Conservation (phyloP, 2,113 vertebrate genomes). For the Stegostoma tigrinum region DNA sequence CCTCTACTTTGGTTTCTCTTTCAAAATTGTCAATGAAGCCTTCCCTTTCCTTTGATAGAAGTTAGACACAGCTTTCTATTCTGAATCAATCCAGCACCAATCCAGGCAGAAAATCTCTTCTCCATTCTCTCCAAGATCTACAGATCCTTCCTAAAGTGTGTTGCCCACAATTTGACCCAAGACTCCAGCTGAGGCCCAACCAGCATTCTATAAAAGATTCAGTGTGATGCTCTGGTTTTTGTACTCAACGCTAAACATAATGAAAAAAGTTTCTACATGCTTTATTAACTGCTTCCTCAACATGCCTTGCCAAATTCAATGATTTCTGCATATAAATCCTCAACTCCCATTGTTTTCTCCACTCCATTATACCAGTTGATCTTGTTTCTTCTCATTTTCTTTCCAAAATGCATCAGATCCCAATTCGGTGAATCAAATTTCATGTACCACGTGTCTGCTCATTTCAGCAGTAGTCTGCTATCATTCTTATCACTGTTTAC, state of each 20-base stretch:
- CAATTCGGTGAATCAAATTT: neutral
- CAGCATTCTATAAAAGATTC: neutral
- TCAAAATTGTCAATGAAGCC: neutral
- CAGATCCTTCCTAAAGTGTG: neutral
- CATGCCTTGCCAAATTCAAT: neutral
- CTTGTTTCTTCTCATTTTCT: neutral
- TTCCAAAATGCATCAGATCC: neutral
- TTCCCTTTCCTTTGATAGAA: neutral
- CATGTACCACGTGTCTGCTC: neutral
- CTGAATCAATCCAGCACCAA: neutral
- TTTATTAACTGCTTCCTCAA: neutral
- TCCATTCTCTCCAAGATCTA: neutral
- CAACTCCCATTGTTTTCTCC: neutral
- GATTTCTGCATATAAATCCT: neutral
- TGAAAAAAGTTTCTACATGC: neutral
- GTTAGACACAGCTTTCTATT: neutral
- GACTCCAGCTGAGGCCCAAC: neutral
- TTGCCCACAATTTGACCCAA: neutral
- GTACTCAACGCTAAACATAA: neutral
- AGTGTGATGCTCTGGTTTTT: neutral
- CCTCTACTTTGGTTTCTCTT: neutral
- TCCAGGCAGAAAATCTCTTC: neutral
- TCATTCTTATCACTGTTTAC: neutral
- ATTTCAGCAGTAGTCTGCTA: neutral
- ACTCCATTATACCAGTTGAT: neutral